phyloP scores from a whole-genome alignment of 2,113 vertebrate genomes.

The Dasypus novemcinctus region DNA sequence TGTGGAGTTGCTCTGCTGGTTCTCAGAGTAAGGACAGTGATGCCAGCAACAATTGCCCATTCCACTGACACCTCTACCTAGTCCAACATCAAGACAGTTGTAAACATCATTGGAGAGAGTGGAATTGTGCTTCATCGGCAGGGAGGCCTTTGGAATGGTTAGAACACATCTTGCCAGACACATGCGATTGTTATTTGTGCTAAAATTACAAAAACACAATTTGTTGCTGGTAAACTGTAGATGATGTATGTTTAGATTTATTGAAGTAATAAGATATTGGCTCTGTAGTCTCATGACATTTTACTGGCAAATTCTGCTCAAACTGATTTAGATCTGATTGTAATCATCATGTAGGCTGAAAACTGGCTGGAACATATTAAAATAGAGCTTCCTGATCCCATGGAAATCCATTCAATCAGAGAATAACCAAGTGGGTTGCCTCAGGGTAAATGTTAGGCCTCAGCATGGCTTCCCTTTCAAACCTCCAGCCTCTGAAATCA shows the following conservation, averaged over 20 bases:
- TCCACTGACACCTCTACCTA: neutral
- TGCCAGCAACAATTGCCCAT: neutral
- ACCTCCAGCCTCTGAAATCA: neutral
- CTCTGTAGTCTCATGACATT: slow-evolving; percentile 39
- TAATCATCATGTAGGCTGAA: slow-evolving; percentile 44
- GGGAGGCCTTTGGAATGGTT: neutral
- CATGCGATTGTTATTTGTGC: neutral
- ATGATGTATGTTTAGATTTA: slow-evolving; percentile 47
- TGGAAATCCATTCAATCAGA: slow-evolving; percentile 40
- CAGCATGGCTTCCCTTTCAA: neutral
- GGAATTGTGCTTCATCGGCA: neutral
- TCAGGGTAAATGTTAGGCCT: neutral
- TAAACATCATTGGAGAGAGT: neutral
- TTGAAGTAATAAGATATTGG: slow-evolving; percentile 59
- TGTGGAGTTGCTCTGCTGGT: neutral
- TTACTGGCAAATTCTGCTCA: slow-evolving; percentile 59
- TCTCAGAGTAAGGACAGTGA: neutral
- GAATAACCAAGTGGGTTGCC: slow-evolving; percentile 23
- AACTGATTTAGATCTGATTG: slow-evolving; percentile 62
- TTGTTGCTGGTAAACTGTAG: neutral
- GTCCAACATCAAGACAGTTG: neutral
- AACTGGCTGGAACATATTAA: slow-evolving; percentile 49
- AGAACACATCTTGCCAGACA: neutral
- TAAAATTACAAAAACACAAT: neutral
- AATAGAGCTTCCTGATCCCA: slow-evolving; percentile 38